Evolutionary conservation across 2,113 vertebrate species (phyloP), one percentile per base, ranked within the genome.

Genomic region (Nansenia antarctica): DNA sequence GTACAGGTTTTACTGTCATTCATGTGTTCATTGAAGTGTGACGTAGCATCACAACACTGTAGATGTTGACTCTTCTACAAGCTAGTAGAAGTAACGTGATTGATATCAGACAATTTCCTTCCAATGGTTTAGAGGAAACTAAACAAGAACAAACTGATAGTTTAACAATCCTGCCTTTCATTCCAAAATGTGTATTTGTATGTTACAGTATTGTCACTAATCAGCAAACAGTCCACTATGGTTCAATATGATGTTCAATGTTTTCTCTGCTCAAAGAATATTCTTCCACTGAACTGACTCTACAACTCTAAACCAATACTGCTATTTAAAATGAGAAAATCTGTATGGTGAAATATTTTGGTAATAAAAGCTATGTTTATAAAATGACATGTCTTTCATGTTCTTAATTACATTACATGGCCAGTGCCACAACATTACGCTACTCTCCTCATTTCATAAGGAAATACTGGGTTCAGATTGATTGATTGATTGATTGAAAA

Each of bases 311-410:
- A 82, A 82, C 70, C 55, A 82, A 82, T 76, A 79, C 70, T 81
- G 87, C 80, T 86, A 87, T 87, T 89, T 87, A 84, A 90, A 80
- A 83, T 76, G 47, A 83, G 85, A 65, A 70, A 70, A 78, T 89
- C 73, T 88, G 90, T 87, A 84, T 68, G 83, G 86, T 90, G 85
- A 86, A 80, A 73, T 84, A 87, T 91, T 89, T 91, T 90, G 83
- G 90, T 85, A 90, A 91, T 91, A 90, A 92, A 92, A 85, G 60
- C 69, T 52, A 84, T 82, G 76, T 90, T 87, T 90, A 79, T 88
- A 88, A 87, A 84, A 82, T 82, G 80, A 83, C 62, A 80, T 2
- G 39, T 37, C 70, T 22, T 79, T 77, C 79, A 73, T 82, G 20
- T 76, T 7, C 7, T 59, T 2, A 37, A n/a, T n/a, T n/a, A n/a